Conservation (phyloP, 2,113 vertebrate genomes). For the Prionailurus viverrinus region DNA sequence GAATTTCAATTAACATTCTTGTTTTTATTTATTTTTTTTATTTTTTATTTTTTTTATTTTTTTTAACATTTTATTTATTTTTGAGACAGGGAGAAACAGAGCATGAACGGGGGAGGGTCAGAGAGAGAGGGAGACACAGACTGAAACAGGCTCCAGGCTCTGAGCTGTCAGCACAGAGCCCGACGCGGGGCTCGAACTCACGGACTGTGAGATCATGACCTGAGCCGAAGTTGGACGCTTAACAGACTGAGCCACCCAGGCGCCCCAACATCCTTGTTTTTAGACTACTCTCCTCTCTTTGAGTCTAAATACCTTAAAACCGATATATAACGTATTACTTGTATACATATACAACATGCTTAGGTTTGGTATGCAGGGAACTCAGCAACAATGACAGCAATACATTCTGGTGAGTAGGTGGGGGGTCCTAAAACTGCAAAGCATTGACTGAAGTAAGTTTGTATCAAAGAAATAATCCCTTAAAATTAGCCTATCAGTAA, state of each 20-base stretch:
- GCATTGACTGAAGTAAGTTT: neutral
- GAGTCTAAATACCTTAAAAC: conserved; percentile 2
- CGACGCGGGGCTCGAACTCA: no score
- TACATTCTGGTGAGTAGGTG: neutral
- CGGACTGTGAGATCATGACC: no score
- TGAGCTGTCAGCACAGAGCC: no score
- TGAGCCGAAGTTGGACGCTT: no score
- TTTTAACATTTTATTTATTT: no score
- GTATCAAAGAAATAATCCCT: neutral
- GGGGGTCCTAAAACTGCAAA: neutral
- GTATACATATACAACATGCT: neutral
- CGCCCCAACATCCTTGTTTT: neutral
- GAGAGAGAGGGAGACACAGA: no score
- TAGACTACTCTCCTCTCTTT: neutral
- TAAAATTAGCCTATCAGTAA: neutral
- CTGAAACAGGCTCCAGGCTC: no score
- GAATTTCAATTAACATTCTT: neutral
- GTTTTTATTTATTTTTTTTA: neutral
- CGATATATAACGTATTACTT: neutral
- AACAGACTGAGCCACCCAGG: no score
- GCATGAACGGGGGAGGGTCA: no score
- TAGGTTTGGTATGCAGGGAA: neutral
- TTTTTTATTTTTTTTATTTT: no score
- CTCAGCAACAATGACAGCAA: neutral
- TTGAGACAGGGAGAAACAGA: no score